Evolutionary conservation across 1,140 invertebrate species (phyloP), one percentile per base, ranked within the genome.

Genomic region (Leucophenga varia): DNA sequence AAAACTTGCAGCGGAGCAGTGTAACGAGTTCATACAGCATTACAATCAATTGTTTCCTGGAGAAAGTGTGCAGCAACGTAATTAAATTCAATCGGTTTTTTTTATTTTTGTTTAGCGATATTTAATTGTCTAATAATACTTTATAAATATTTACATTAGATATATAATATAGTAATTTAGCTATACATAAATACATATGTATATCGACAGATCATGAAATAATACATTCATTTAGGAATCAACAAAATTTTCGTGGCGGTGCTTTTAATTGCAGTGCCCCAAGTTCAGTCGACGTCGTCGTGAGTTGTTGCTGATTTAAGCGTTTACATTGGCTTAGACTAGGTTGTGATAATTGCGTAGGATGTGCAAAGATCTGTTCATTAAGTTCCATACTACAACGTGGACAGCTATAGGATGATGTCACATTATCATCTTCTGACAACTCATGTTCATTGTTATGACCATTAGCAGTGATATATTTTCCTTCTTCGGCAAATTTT

Each of bases 1-100:
- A n/a, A n/a, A n/a, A n/a, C 31, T 44, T 77, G 38, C 65, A 83
- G 82, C 77, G 45, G 83, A 85, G 54, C 81, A 83, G 44, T 83
- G 83, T 56, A 79, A 80, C 40, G 72, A 75, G 34, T 85, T 81
- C 57, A 78, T 84, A 10, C 79, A 84, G 50, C 77, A 84, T 57
- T 86, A 64, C 43, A 70, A 68, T 20, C 61, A 56, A 14, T 57
- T 56, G 6, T 73, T 67, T 49, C 43, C 51, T 0, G 21, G 30
- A 17, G 63, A 67, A n/a, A n/a, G n/a, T n/a, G n/a, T n/a, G n/a
- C n/a, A n/a, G n/a, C n/a, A n/a, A n/a, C n/a, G n/a, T n/a, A n/a
- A n/a, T n/a, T n/a, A n/a, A n/a, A n/a, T n/a, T n/a, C n/a, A n/a
- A n/a, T n/a, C n/a, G n/a, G n/a, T n/a, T n/a, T n/a, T n/a, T n/a